Evolutionary conservation across 2,113 vertebrate species (phyloP), one percentile per base, ranked within the genome.

Genomic region (Lasiurus borealis): DNA sequence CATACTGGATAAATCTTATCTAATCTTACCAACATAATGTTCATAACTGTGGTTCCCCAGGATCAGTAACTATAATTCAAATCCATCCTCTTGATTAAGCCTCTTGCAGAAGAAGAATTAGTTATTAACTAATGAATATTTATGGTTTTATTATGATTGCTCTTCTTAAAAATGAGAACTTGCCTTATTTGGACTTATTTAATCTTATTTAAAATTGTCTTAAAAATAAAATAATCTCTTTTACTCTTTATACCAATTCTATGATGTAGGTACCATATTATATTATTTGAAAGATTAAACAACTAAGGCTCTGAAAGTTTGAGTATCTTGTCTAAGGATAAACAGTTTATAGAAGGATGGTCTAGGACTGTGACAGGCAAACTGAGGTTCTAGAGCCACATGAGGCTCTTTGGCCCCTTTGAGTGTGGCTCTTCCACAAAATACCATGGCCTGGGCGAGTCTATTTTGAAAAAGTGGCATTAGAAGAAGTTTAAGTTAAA

Each of bases 261-360:
- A 29, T 66, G 34, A 50, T 83, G 21, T 34, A 68, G 59, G 18
- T 72, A 76, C 36, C 71, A 88, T 52, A 36, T 29, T 91, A 52
- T 72, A 69, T 84, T 36, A 76, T 75, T 81, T 93, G 90, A 91
- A 95, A 77, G n/a, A 66, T 90, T 88, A 76, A 85, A 91, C 85
- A 93, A 31, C 18, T 19, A 23, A 82, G 62, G 3, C 15, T 73
- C 1, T 44, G 40, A 88, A 92, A 69, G 27, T n/a, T n/a, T 71
- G 71, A 90, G 18, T 23, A 44, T 21, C 27, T 89, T 78, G 19
- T 27, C 50, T 34, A 34, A 85, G 57, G 27, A 77, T n/a, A 87
- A 29, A 90, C 14, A 82, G 12, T 73, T 89, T 90, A 34, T 27
- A 73, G 86, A 34, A 78, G 34, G 21, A 93, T 54, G 31, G 36